phyloP scores from a whole-genome alignment of 2,797 vertebrate genomes.

The Nyctalus aviator region DNA sequence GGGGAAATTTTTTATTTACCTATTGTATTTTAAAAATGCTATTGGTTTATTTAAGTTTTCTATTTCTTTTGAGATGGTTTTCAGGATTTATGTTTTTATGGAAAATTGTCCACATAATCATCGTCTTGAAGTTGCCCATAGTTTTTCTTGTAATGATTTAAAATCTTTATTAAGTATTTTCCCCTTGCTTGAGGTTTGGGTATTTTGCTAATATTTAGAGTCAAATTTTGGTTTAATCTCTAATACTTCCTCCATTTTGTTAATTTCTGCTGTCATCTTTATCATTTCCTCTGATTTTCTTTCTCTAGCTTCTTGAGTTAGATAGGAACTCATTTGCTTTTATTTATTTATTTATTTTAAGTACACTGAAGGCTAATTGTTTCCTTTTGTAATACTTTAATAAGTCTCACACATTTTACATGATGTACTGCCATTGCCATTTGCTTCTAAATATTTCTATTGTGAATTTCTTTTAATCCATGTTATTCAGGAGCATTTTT shows the following conservation, averaged over 20 bases:
- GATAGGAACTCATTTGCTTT: slow-evolving; percentile 32
- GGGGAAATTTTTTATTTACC: neutral
- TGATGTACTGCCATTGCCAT: neutral
- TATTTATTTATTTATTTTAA: slow-evolving; percentile 50
- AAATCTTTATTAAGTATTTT: neutral
- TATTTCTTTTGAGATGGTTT: slow-evolving; percentile 3
- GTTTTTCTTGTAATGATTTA: neutral
- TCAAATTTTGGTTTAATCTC: neutral
- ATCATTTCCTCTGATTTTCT: neutral
- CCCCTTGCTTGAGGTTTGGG: neutral
- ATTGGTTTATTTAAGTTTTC: slow-evolving; percentile 18
- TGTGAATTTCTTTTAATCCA: slow-evolving; percentile 21
- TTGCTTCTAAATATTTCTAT: slow-evolving; percentile 25
- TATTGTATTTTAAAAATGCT: neutral
- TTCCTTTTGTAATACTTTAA: neutral
- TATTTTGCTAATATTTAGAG: slow-evolving; percentile 17
- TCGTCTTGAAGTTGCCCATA: neutral
- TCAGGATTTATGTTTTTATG: neutral
- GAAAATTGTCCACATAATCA: neutral
- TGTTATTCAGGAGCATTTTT: slow-evolving; percentile 8
- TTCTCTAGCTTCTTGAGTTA: neutral
- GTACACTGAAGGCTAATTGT: neutral
- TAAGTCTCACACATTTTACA: slow-evolving; percentile 1
- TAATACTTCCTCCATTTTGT: neutral
- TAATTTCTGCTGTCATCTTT: slow-evolving; percentile 4